Percentiles rank a stretch among this genome's conserved stretches.
phyloP scores from a whole-genome alignment of 2,113 vertebrate genomes.

The Capreolus pygargus region DNA sequence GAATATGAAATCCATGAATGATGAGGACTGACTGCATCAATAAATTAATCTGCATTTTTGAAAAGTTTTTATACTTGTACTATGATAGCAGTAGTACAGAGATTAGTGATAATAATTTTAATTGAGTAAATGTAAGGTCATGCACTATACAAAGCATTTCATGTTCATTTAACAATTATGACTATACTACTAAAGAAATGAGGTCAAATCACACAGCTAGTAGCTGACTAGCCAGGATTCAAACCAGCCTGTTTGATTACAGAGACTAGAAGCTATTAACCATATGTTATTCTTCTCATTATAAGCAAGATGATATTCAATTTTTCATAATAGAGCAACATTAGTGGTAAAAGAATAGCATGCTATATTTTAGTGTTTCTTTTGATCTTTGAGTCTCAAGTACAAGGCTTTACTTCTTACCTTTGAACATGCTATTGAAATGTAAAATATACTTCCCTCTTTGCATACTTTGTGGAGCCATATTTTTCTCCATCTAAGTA shows the following conservation, averaged over 20 bases:
- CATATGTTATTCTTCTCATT: background rate
- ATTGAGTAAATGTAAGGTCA: background rate
- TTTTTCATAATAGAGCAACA: background rate
- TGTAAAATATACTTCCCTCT: background rate
- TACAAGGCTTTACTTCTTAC: background rate
- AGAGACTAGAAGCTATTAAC: background rate
- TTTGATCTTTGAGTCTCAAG: slow-evolving; percentile 26
- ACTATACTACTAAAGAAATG: background rate
- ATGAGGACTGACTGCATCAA: background rate
- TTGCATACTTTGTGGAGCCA: background rate
- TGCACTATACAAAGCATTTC: background rate
- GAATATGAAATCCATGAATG: background rate
- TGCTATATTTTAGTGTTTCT: background rate
- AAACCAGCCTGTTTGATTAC: background rate
- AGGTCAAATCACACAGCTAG: background rate
- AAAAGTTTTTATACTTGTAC: background rate
- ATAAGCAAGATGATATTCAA: background rate
- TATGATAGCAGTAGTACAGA: background rate
- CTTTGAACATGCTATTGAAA: background rate
- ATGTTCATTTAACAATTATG: background rate
- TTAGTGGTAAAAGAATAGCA: background rate
- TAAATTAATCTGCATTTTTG: background rate
- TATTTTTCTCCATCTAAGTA: background rate
- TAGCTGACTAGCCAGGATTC: background rate
- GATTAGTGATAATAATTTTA: background rate